These are phyloP conservation scores for Octomys mimax DNA, from an alignment of 2,797 vertebrate genomes.

Conservation along the genomic window DNA sequence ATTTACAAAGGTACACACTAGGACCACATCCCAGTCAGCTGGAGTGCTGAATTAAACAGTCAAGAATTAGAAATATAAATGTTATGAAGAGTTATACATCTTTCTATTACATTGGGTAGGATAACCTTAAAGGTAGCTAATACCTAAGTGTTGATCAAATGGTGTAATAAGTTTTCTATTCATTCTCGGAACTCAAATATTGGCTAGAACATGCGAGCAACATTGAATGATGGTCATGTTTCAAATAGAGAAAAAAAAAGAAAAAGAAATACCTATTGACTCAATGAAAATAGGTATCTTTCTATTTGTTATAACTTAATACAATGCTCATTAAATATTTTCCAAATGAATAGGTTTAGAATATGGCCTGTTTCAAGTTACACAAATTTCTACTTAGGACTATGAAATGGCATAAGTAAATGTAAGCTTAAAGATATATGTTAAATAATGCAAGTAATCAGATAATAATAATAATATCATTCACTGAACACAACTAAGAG, in stretches of 20 bases:
- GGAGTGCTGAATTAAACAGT: constrained; percentile 30
- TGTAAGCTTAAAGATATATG: background rate
- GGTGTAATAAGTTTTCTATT: background rate
- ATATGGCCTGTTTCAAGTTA: background rate
- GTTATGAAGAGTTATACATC: background rate
- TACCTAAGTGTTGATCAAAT: constrained; percentile 32
- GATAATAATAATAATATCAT: background rate
- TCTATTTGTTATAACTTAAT: constrained; percentile 26
- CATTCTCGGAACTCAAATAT: constrained; percentile 25
- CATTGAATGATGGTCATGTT: background rate
- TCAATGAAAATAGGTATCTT: background rate
- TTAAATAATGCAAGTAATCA: constrained; percentile 33
- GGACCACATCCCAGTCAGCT: background rate
- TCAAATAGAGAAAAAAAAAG: constrained; percentile 16
- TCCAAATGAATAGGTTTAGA: constrained; percentile 17
- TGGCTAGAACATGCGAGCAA: background rate
- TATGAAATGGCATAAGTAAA: constrained; percentile 19
- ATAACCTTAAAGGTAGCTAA: constrained; percentile 46
- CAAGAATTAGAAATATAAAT: constrained; percentile 47
- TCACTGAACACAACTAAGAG: background rate
- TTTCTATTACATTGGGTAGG: constrained; percentile 9
- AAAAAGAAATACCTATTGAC: background rate
- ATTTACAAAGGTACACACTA: background rate
- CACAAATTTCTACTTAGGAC: background rate
- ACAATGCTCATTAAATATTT: constrained; percentile 1